Base-by-base conservation (phyloP, 2,888 invertebrate genomes). In the Leptinotarsa peninsularis region DNA sequence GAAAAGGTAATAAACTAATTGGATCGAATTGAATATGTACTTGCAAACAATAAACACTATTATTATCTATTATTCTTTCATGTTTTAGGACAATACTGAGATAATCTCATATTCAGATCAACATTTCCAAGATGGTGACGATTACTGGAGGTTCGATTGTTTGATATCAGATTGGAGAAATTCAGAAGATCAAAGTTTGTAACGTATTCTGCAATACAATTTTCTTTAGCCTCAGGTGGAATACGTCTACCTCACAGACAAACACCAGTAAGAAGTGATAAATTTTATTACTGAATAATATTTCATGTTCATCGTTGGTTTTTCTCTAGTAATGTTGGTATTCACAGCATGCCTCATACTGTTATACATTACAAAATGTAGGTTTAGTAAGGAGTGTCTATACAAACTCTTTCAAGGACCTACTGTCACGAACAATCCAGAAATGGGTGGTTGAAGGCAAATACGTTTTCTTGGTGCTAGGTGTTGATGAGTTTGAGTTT, bases 351-450 rank as follows among this genome's bases (percentile, higher is more conserved):
- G 54, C 18, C 2, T 54, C 54, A 1, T 4, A 54, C 54, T 54
- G 54, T 54, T 54, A 54, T 54, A 54, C 18, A 18, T 54, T 54
- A 54, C 54, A 54, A 54, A 54, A 54, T 54, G 54, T 54, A 54
- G 54, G 54, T 54, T 54, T 2, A 54, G 1, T 52, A 17, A 54
- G 54, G 17, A 17, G 54, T 54, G 54, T 4, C 54, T 18, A 54
- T 54, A 54, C 54, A 54, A 54, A 7, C 54, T n/a, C 10, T 10
- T 43, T 13, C 43, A 43, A 13, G 43, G 43, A 43, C 3, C 43
- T 43, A 43, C 43, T 43, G 10, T 13, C 10, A 43, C 43, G 43
- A 43, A 43, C 2, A 10, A 43, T 3, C 43, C 43, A 43, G 10
- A 43, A 33, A 33, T 33, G 5, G 33, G 4, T 33, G 33, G 33